Evolutionary conservation across 2,888 invertebrate species (phyloP).

Genomic region (Craniophora ligustri): DNA sequence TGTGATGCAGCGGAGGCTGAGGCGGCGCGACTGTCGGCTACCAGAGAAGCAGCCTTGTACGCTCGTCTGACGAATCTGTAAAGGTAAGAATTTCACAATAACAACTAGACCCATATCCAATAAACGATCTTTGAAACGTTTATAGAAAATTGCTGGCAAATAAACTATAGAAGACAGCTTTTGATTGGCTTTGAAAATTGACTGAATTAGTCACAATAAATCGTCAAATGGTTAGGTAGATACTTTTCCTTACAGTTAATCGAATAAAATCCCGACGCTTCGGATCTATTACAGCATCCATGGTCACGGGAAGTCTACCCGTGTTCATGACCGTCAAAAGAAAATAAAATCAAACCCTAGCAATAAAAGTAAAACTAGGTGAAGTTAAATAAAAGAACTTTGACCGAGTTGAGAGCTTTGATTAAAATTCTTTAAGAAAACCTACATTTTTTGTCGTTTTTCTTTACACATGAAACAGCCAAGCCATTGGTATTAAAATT

Average conservation of each 20-base stretch:
- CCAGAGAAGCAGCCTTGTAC: slow-evolving; percentile 63
- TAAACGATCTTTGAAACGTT: not conserved
- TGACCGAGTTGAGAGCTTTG: no score
- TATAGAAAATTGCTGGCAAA: not conserved
- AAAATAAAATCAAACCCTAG: no score
- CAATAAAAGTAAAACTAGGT: no score
- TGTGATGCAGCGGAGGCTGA: slow-evolving; percentile 81
- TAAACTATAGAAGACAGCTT: not conserved
- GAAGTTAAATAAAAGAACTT: no score
- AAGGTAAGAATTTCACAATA: slow-evolving; percentile 70
- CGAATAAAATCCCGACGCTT: no score
- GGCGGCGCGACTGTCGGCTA: slow-evolving; percentile 64
- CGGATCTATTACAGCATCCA: no score
- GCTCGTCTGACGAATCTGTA: slow-evolving; percentile 84
- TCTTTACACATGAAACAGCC: not conserved
- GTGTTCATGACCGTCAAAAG: no score
- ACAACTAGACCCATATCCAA: not conserved
- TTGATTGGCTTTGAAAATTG: not conserved
- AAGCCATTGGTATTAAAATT: not conserved
- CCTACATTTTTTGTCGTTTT: no score
- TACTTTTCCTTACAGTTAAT: no score
- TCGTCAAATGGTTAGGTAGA: no score
- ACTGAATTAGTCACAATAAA: not conserved
- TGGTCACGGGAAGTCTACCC: no score
- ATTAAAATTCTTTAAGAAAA: slow-evolving; percentile 37